These are phyloP conservation scores for Dusona sp. DNA, from an alignment of 2,888 invertebrate species.

Conservation along the genomic window DNA sequence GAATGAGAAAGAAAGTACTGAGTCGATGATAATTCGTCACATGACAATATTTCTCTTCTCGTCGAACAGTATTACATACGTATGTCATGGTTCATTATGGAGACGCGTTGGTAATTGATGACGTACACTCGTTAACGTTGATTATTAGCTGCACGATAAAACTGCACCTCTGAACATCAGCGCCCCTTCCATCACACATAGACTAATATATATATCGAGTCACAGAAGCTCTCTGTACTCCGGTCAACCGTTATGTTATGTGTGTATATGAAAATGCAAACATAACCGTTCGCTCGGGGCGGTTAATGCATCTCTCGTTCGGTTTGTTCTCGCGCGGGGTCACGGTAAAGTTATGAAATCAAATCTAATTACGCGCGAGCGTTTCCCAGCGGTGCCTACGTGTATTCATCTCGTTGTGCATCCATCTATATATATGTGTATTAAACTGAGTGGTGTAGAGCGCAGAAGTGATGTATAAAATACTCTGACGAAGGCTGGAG, in stretches of 20 bases:
- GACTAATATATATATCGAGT: slow-evolving; percentile 56
- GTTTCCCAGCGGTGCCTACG: slow-evolving; percentile 61
- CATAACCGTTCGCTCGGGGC: slow-evolving; percentile 76
- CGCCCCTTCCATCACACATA: slow-evolving; percentile 17
- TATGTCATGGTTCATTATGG: slow-evolving; percentile 75
- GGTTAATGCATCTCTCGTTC: slow-evolving; percentile 77
- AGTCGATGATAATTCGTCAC: slow-evolving; percentile 35
- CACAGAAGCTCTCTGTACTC: slow-evolving; percentile 53
- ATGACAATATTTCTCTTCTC: slow-evolving; percentile 26
- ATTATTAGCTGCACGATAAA: slow-evolving; percentile 75
- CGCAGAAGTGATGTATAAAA: slow-evolving; percentile 43
- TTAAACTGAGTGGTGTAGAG: slow-evolving; percentile 36
- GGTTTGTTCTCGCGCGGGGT: slow-evolving; percentile 74
- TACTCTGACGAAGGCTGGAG: not conserved
- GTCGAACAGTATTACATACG: slow-evolving; percentile 19
- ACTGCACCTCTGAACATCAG: slow-evolving; percentile 55
- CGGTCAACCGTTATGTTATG: slow-evolving; percentile 68
- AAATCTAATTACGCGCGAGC: slow-evolving; percentile 81
- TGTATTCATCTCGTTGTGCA: slow-evolving; percentile 32
- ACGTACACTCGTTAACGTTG: slow-evolving; percentile 76
- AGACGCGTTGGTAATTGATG: slow-evolving; percentile 75
- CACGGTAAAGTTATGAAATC: slow-evolving; percentile 80
- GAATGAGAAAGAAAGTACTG: slow-evolving; percentile 5
- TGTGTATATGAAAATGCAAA: slow-evolving; percentile 81
- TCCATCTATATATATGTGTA: not conserved